A percentile compares a stretch with the other conserved stretches of the same genome.
These are phyloP conservation scores for Haemorhous mexicanus DNA, from an alignment of 2,113 vertebrate genomes.

Conservation along the genomic window DNA sequence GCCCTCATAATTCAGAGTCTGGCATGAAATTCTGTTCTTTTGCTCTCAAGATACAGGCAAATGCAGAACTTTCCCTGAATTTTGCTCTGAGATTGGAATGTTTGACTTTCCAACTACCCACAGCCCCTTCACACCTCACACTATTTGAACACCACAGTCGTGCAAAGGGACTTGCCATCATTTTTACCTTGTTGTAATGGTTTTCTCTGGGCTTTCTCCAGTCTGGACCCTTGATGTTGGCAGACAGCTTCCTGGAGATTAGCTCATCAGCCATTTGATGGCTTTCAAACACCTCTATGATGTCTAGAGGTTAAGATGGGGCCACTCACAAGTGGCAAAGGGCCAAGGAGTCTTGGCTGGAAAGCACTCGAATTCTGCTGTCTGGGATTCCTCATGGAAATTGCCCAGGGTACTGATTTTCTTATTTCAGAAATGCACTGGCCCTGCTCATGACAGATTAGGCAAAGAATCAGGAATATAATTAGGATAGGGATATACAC, in stretches of 20 bases:
- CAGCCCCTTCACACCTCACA: neutral
- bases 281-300: neutral
- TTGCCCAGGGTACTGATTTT: neutral
- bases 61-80: neutral
- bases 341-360: neutral
- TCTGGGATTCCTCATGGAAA: neutral
- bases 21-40: neutral
- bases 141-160: fast-evolving
- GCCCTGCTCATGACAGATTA: neutral
- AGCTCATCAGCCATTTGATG: neutral
- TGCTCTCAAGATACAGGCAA: neutral
- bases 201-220: neutral
- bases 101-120: neutral
- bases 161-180: neutral
- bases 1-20: neutral
- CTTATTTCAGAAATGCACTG: neutral
- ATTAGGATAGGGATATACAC: neutral
- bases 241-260: neutral
- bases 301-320: neutral
- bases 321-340: neutral
- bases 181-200: neutral
- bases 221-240: neutral
- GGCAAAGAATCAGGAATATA: neutral
- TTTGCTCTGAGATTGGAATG: neutral
- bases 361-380: neutral